Evolutionary conservation across 2,888 invertebrate species (phyloP).

Genomic region (Enchytraeus crypticus): DNA sequence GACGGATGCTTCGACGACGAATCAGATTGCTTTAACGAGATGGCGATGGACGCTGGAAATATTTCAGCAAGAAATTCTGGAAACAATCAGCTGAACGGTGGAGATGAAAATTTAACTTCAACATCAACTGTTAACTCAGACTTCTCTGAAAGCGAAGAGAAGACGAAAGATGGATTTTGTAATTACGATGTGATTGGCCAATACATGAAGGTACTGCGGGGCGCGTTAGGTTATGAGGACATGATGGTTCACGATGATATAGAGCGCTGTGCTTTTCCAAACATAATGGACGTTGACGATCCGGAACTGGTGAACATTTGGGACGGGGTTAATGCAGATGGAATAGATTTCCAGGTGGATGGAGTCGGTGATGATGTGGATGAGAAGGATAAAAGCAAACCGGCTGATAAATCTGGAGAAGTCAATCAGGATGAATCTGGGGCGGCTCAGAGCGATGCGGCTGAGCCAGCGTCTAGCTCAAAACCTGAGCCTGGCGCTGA

Average conservation of each 20-base stretch:
- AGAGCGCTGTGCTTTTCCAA: no score
- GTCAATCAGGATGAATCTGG: background rate
- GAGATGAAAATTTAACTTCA: no score
- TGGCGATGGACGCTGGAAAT: background rate
- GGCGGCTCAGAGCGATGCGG: background rate
- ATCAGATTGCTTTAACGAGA: no score
- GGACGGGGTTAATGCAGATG: constrained; percentile 2
- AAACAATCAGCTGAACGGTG: no score
- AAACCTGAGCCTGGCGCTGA: background rate
- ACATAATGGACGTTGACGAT: background rate
- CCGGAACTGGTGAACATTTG: background rate
- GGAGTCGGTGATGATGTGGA: constrained; percentile 20
- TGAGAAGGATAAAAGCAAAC: background rate
- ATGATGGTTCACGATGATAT: background rate
- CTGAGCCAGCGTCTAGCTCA: background rate
- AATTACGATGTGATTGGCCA: background rate
- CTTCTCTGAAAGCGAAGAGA: background rate
- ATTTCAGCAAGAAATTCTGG: no score
- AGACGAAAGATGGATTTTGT: constrained; percentile 11
- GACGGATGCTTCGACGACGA: background rate
- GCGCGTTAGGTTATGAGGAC: no score
- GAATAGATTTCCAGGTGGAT: constrained; percentile 20
- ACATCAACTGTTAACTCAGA: background rate
- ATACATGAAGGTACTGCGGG: no score
- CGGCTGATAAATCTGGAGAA: background rate